Conservation (phyloP, 1,140 invertebrate genomes). For the Drosophila lacertosa region DNA sequence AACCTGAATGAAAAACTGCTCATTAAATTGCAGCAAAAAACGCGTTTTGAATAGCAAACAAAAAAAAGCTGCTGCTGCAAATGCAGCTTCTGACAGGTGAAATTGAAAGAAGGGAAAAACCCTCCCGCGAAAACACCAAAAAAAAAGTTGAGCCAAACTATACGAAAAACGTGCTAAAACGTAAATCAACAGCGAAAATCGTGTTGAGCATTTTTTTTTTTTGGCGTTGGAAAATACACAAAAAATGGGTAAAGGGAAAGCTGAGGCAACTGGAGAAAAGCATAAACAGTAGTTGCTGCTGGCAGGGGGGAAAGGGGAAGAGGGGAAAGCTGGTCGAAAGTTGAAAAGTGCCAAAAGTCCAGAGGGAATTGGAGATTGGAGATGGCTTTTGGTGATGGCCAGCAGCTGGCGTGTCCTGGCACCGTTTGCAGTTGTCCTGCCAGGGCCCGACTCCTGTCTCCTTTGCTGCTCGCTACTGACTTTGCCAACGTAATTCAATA, state of each 20-base stretch:
- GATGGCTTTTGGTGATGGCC: constrained; percentile 37
- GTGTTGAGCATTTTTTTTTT: constrained; percentile 80
- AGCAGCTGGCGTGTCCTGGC: constrained; percentile 37
- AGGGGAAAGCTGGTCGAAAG: constrained; percentile 6
- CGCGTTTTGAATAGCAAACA: constrained; percentile 49
- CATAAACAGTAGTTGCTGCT: constrained; percentile 47
- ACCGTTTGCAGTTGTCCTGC: constrained; percentile 41
- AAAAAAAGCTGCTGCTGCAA: no score
- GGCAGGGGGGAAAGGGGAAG: background rate
- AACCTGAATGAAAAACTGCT: constrained; percentile 56
- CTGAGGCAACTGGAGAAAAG: constrained; percentile 46
- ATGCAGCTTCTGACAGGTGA: constrained; percentile 57
- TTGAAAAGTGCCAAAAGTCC: constrained; percentile 56
- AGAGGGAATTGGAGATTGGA: constrained; percentile 44
- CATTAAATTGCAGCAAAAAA: constrained; percentile 72
- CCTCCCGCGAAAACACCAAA: constrained; percentile 6
- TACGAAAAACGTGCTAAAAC: constrained; percentile 80
- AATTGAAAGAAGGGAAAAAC: constrained; percentile 38
- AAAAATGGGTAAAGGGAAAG: constrained; percentile 27
- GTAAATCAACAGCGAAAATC: constrained; percentile 81
- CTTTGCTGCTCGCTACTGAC: constrained; percentile 31
- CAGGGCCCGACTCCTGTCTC: background rate
- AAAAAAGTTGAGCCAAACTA: constrained; percentile 48
- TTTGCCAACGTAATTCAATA: constrained; percentile 74
- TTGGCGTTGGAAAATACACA: constrained; percentile 51